Conservation (phyloP, 2,888 invertebrate species). For the Agriopis marginaria region DNA sequence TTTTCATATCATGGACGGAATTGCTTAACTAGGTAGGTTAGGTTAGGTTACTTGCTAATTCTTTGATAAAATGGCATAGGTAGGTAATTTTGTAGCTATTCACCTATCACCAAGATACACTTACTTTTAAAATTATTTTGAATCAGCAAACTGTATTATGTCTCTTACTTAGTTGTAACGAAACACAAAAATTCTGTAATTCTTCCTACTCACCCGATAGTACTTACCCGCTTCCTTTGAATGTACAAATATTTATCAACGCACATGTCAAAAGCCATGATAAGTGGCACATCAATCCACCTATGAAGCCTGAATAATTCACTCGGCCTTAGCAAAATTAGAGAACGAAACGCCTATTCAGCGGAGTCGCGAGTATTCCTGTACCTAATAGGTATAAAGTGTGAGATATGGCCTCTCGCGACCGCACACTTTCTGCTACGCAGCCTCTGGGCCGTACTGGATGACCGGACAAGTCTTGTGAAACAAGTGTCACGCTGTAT, state of each 20-base stretch:
- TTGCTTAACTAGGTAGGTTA: too few relatives aligned
- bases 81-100: too few relatives aligned
- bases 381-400: slow-evolving; percentile 67
- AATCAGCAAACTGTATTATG: too few relatives aligned
- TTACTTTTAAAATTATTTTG: too few relatives aligned
- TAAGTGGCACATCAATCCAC: slow-evolving; percentile 35
- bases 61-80: too few relatives aligned
- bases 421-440: slow-evolving; percentile 46
- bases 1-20: too few relatives aligned
- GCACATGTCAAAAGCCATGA: slow-evolving; percentile 20
- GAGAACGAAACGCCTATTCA: slow-evolving; percentile 62
- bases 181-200: background rate
- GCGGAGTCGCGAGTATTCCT: slow-evolving; percentile 56
- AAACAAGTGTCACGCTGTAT: background rate
- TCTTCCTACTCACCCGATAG: background rate
- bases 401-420: slow-evolving; percentile 64
- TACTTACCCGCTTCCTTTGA: background rate
- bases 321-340: slow-evolving; percentile 66
- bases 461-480: slow-evolving; percentile 14
- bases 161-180: too few relatives aligned
- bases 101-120: too few relatives aligned
- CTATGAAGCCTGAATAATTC: slow-evolving; percentile 67
- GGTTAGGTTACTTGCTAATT: too few relatives aligned
- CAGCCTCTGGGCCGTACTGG: background rate
- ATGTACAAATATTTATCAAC: background rate